These are phyloP conservation scores for Thymelicus acteon DNA, from an alignment of 2,888 invertebrate genomes.

Conservation along the genomic window DNA sequence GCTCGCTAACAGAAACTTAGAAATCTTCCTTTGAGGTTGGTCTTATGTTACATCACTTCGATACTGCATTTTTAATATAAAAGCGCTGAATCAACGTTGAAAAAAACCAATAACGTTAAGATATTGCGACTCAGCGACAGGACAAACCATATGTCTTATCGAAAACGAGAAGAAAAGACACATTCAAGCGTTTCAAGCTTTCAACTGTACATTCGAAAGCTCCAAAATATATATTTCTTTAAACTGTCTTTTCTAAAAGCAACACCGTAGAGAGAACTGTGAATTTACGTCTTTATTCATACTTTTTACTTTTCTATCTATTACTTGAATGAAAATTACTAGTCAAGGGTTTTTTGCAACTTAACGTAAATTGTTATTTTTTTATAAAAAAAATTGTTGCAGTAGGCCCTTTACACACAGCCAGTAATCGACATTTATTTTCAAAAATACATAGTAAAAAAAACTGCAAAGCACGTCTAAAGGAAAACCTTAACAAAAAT, in stretches of 20 bases:
- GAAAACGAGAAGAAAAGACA: constrained; percentile 38
- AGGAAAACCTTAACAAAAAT: neutral
- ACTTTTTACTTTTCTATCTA: neutral
- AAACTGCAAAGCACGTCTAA: neutral
- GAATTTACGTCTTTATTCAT: neutral
- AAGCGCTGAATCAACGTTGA: constrained; percentile 34
- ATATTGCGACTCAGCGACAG: constrained; percentile 36
- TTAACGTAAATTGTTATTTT: too few species aligned
- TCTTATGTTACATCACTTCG: constrained; percentile 24
- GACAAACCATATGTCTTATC: constrained; percentile 37
- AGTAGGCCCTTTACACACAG: too few species aligned
- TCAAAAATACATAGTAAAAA: too few species aligned
- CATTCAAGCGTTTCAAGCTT: constrained; percentile 29
- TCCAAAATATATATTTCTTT: constrained; percentile 31
- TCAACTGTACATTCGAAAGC: constrained; percentile 26
- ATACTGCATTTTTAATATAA: constrained; percentile 34
- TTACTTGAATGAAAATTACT: neutral
- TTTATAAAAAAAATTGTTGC: too few species aligned
- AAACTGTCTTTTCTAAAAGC: constrained; percentile 20
- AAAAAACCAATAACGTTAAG: constrained; percentile 38
- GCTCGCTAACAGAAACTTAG: constrained; percentile 19
- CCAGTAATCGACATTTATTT: too few species aligned
- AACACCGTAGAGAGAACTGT: constrained; percentile 6
- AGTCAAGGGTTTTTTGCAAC: neutral
- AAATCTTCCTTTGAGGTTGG: constrained; percentile 21